phyloP scores from a whole-genome alignment of 2,113 vertebrate genomes.

The Psettodes erumei region DNA sequence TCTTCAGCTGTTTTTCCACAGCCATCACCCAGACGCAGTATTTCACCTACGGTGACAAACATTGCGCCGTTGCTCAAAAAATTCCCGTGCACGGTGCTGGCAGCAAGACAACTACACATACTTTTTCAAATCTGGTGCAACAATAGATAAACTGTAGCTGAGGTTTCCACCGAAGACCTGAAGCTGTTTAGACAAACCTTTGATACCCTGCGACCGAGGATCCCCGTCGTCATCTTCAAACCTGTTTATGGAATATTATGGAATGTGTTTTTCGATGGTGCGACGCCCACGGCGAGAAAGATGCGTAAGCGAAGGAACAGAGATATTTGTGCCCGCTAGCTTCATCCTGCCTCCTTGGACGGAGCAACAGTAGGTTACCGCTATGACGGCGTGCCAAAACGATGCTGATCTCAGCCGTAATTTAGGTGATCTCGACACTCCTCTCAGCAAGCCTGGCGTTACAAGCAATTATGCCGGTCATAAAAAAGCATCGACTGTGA shows the following conservation, averaged over 20 bases:
- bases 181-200: constrained; percentile 58
- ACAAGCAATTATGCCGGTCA: constrained; percentile 47
- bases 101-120: neutral
- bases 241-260: constrained; percentile 56
- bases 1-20: neutral
- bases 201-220: constrained; percentile 44
- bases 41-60: neutral
- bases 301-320: constrained; percentile 36
- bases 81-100: too few species aligned
- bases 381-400: constrained; percentile 59
- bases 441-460: constrained; percentile 46
- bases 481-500: constrained; percentile 35
- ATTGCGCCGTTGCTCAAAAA: constrained; percentile 3
- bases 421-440: constrained; percentile 49
- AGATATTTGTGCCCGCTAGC: constrained; percentile 54
- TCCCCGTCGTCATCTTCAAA: constrained; percentile 31
- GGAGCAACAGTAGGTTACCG: constrained; percentile 45
- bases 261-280: constrained; percentile 53
- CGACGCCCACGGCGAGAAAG: constrained; percentile 31
- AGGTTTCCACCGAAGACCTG: constrained; percentile 7
- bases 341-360: constrained; percentile 43
- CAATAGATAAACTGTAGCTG: neutral
- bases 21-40: neutral
- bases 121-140: neutral
- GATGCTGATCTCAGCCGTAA: constrained; percentile 54